phyloP scores from a whole-genome alignment of 2,888 invertebrate genomes.

The Eupithecia insigniata region DNA sequence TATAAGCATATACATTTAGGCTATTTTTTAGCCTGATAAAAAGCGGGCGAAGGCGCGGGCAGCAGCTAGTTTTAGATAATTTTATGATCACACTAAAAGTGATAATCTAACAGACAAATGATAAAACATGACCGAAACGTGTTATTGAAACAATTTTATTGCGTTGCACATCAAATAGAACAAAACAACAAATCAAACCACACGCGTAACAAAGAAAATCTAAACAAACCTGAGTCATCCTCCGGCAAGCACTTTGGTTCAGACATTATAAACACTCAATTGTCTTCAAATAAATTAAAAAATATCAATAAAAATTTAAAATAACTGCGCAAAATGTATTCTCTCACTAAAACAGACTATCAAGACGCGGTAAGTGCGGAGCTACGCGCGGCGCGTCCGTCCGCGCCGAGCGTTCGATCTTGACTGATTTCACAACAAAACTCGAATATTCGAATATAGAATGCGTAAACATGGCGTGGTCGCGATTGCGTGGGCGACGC shows the following conservation, averaged over 20 bases:
- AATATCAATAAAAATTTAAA: constrained; percentile 3
- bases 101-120: background rate
- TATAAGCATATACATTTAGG: no score
- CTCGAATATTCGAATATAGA: constrained; percentile 49
- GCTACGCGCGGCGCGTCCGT: constrained; percentile 51
- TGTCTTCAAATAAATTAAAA: constrained; percentile 1
- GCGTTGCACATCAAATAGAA: background rate
- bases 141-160: no score
- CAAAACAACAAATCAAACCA: constrained; percentile 22
- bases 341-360: constrained; percentile 25
- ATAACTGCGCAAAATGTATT: constrained; percentile 43
- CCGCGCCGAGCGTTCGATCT: constrained; percentile 56
- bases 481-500: constrained; percentile 46
- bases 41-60: no score
- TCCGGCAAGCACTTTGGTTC: constrained; percentile 57
- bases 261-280: constrained; percentile 47
- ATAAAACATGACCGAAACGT: background rate
- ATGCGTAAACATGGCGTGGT: constrained; percentile 53
- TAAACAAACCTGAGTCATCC: constrained; percentile 60
- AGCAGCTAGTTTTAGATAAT: background rate
- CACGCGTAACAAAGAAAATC: constrained; percentile 32
- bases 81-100: background rate
- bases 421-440: constrained; percentile 52
- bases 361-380: constrained; percentile 34
- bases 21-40: no score